These are phyloP conservation scores for Poliocrania exsul DNA, from an alignment of 2,797 vertebrate species.

Conservation along the genomic window DNA sequence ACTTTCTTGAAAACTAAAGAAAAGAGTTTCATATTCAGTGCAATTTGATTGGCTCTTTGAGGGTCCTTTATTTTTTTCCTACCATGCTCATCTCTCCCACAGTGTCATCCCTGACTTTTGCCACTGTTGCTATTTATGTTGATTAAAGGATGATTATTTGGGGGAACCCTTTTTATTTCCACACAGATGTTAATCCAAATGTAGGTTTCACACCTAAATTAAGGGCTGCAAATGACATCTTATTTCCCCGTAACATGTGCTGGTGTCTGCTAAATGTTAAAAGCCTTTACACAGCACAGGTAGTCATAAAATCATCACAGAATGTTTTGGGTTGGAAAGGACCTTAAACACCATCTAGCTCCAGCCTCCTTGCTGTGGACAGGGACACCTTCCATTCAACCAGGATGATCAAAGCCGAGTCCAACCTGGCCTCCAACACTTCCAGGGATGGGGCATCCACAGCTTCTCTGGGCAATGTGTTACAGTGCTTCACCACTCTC, in stretches of 20 bases:
- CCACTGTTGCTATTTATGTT: neutral
- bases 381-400: neutral
- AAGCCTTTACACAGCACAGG: neutral
- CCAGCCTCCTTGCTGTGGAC: neutral
- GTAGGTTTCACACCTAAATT: neutral
- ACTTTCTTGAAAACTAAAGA: neutral
- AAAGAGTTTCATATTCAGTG: neutral
- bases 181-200: neutral
- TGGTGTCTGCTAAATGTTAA: neutral
- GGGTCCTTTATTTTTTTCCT: neutral
- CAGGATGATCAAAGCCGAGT: neutral
- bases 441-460: neutral
- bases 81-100: neutral
- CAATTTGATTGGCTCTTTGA: neutral
- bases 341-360: neutral
- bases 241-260: neutral
- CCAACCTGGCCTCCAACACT: neutral
- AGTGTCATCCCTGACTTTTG: neutral
- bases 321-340: neutral
- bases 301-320: neutral
- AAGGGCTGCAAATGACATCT: neutral
- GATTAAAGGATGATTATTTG: neutral
- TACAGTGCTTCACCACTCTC: neutral
- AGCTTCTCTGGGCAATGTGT: neutral
- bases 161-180: neutral